phyloP scores from a whole-genome alignment of 35 echinoderm and acorn worm species.

The Lytechinus variegatus region DNA sequence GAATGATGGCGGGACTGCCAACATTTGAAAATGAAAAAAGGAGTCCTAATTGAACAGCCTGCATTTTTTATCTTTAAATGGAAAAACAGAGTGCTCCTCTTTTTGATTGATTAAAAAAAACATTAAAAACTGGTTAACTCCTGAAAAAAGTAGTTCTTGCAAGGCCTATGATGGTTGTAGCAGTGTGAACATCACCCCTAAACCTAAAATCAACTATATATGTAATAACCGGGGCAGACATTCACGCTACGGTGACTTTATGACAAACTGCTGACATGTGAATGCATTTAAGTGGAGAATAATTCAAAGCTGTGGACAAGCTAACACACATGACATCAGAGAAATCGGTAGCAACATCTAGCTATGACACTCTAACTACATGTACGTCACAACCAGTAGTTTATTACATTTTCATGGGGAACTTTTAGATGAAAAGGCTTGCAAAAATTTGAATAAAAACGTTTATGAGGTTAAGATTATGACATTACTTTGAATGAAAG shows the following conservation, averaged over 20 bases:
- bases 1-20: no score
- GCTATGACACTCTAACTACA: not conserved
- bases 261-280: slow-evolving; percentile 1
- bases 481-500: no score
- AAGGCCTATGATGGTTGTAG: not conserved
- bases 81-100: no score
- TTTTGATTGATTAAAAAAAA: no score
- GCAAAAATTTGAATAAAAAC: no score
- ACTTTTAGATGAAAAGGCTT: not conserved
- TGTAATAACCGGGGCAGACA: not conserved
- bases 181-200: not conserved
- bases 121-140: no score
- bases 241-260: not conserved
- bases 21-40: no score
- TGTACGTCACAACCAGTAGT: not conserved
- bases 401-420: not conserved
- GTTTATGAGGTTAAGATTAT: no score
- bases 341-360: not conserved
- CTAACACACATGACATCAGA: not conserved
- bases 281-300: not conserved
- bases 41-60: no score
- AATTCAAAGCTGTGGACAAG: not conserved
- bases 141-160: no score
- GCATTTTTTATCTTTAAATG: no score
- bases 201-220: not conserved